Conservation (phyloP, 2,797 vertebrate species). For the Lates japonicus region DNA sequence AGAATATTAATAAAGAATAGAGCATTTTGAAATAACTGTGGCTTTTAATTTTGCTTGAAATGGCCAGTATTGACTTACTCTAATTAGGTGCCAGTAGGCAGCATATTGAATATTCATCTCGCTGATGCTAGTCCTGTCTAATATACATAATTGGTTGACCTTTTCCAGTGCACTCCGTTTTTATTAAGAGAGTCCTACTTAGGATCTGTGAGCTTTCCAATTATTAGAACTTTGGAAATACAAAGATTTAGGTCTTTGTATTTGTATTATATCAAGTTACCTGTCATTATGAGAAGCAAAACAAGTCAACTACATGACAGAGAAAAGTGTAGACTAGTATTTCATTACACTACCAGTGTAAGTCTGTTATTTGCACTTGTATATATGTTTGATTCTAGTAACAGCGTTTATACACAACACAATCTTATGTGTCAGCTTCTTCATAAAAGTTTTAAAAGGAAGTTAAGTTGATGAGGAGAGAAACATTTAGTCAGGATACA, state of each 20-base stretch:
- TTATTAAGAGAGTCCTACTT: conserved; percentile 35
- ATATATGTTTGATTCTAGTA: too few species aligned
- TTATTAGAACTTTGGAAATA: conserved; percentile 30
- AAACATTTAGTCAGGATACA: neutral
- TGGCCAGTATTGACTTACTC: neutral
- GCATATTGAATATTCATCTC: conserved; percentile 10
- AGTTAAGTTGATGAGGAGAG: neutral
- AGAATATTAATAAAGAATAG: neutral
- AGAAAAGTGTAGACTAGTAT: neutral
- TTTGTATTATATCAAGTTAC: neutral
- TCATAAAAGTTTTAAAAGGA: neutral
- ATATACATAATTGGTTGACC: conserved; percentile 33
- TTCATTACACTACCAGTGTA: neutral
- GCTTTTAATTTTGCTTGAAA: neutral
- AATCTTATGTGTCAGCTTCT: neutral
- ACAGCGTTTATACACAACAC: too few species aligned
- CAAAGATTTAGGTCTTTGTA: conserved; percentile 1
- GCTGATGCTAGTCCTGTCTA: conserved; percentile 21
- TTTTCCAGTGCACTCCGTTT: conserved; percentile 31
- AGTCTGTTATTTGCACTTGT: neutral
- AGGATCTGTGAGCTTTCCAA: conserved; percentile 4
- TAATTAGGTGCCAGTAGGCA: conserved; percentile 27
- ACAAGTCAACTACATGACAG: neutral
- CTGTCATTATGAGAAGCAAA: conserved; percentile 5
- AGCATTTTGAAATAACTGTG: neutral